phyloP scores from a whole-genome alignment of 2,797 vertebrate genomes.

The Chaunax sp. region DNA sequence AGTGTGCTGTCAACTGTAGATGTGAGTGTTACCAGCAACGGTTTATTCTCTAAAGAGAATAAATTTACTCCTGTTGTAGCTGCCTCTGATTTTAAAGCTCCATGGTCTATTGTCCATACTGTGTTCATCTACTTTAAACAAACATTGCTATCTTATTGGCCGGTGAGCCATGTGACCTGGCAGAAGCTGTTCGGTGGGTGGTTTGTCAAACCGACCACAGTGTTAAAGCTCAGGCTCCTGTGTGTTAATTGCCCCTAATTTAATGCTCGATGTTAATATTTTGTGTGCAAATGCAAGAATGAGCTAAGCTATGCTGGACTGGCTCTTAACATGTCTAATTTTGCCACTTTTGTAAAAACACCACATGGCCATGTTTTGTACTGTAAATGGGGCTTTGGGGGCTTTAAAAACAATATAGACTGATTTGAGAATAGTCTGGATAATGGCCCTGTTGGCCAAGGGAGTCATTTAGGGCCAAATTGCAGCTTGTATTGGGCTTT shows the following conservation, averaged over 20 bases:
- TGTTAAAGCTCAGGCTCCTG: too few species aligned
- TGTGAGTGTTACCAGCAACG: not conserved
- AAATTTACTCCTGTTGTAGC: not conserved
- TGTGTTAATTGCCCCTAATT: constrained; percentile 59
- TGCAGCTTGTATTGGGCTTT: constrained; percentile 70
- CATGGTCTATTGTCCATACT: not conserved
- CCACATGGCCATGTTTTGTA: constrained; percentile 28
- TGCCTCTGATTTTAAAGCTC: constrained; percentile 9
- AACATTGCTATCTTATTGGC: constrained; percentile 16
- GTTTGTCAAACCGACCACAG: not conserved
- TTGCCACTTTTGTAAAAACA: constrained; percentile 40
- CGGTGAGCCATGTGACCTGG: constrained; percentile 52
- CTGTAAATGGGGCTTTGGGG: constrained; percentile 46
- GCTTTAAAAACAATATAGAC: constrained; percentile 66
- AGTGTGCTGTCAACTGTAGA: too few species aligned
- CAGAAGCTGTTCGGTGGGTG: constrained; percentile 52
- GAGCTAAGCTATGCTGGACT: constrained; percentile 2
- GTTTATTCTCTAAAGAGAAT: not conserved
- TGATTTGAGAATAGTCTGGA: constrained; percentile 71
- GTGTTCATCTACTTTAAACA: constrained; percentile 16
- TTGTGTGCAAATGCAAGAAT: constrained; percentile 34
- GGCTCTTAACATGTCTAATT: constrained; percentile 34
- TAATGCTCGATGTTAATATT: constrained; percentile 52
- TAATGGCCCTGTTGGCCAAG: constrained; percentile 65
- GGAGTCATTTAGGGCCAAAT: constrained; percentile 72